Percentiles rank a stretch among this genome's conserved stretches.
Evolutionary conservation across 1,140 invertebrate species (phyloP).

Genomic region (Drosophila lowei): DNA sequence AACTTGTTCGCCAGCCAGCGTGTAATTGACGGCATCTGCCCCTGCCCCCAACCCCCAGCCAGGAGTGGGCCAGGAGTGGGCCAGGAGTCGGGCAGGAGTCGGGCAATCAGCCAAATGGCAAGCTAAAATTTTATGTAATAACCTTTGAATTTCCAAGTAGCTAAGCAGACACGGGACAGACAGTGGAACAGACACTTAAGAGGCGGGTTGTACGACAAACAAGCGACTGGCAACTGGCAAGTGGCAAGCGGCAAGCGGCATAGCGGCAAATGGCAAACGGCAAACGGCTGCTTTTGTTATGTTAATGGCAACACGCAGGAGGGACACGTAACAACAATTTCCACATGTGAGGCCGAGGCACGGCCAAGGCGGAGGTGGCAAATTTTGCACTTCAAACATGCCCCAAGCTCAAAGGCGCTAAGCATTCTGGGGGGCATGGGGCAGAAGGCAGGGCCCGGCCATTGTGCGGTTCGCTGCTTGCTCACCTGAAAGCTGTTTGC

Average conservation of each 20-base stretch:
- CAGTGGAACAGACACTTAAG: conserved; percentile 54
- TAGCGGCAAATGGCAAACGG: conserved; percentile 21
- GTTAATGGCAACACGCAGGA: conserved; percentile 65
- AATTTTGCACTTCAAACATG: conserved; percentile 65
- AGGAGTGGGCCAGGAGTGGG: conserved; percentile 15
- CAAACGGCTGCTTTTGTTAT: conserved; percentile 70
- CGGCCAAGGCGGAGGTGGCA: conserved; percentile 36
- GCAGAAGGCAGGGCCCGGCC: neutral
- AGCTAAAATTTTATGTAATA: conserved; percentile 81
- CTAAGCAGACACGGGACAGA: conserved; percentile 40
- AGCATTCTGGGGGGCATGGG: neutral
- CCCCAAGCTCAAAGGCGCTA: neutral
- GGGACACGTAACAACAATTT: conserved; percentile 76
- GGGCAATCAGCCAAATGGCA: conserved; percentile 78
- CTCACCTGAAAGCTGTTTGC: conserved; percentile 60
- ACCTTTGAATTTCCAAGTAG: conserved; percentile 80
- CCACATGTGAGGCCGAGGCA: conserved; percentile 37
- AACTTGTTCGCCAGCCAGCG: conserved; percentile 45
- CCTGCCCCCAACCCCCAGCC: neutral
- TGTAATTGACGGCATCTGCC: conserved; percentile 31
- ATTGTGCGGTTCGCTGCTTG: conserved; percentile 26
- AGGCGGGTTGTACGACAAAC: conserved; percentile 55
- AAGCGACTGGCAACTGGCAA: conserved; percentile 31
- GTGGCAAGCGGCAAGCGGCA: conserved; percentile 9
- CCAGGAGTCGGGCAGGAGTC: conserved; percentile 40